Conservation (phyloP, 92 coral and sea anemone species). For the Galaxea fascicularis region DNA sequence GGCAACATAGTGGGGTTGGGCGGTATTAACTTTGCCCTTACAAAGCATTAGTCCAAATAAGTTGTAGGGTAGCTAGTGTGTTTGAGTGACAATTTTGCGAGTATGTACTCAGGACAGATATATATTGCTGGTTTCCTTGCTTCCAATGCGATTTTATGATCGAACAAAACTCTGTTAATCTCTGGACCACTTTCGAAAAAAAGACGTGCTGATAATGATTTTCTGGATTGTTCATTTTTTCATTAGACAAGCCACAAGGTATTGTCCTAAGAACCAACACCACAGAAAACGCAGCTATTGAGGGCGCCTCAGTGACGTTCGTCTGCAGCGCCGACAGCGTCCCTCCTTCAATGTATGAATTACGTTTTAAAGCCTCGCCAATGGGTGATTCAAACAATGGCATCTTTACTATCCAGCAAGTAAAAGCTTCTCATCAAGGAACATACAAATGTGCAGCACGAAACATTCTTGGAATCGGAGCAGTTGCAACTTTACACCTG, state of each 20-base stretch:
- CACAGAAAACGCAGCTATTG: not conserved
- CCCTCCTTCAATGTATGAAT: constrained; percentile 38
- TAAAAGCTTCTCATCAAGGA: constrained; percentile 36
- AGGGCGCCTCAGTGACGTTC: constrained; percentile 23
- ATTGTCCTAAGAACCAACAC: constrained; percentile 8
- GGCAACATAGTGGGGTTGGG: too few species aligned
- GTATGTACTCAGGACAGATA: too few species aligned
- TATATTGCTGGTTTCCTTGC: too few species aligned
- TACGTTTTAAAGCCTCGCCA: constrained; percentile 4
- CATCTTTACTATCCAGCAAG: constrained; percentile 12
- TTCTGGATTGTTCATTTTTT: not conserved
- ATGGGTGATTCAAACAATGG: constrained; percentile 13
- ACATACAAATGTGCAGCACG: constrained; percentile 42
- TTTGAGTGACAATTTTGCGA: too few species aligned
- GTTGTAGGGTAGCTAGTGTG: too few species aligned
- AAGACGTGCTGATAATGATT: not conserved
- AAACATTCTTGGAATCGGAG: constrained; percentile 49
- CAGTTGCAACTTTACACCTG: constrained; percentile 8
- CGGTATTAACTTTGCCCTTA: too few species aligned
- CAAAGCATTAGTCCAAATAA: too few species aligned
- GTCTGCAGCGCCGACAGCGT: constrained; percentile 38
- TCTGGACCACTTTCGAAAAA: not conserved
- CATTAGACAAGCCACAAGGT: constrained; percentile 41
- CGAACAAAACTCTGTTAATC: not conserved
- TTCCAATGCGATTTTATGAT: too few species aligned